Conservation (phyloP, 2,113 vertebrate genomes). For the Toxotes jaculatrix region DNA sequence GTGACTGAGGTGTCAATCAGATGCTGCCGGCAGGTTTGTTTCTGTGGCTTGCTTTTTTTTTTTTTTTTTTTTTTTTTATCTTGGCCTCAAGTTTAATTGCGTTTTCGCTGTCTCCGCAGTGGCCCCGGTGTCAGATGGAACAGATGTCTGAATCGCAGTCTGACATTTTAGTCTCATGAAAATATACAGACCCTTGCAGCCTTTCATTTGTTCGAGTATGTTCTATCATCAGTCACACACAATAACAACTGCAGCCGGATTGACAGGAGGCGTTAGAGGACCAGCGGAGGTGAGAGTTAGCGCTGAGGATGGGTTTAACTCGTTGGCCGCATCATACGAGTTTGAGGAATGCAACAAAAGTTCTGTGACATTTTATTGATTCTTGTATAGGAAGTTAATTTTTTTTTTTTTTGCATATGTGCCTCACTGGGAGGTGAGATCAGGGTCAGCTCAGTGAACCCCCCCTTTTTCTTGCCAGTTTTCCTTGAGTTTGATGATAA, state of each 20-base stretch:
- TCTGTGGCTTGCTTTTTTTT: background rate
- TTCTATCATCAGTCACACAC: conserved; percentile 43
- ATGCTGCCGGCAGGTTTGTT: conserved; percentile 30
- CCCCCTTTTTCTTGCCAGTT: background rate
- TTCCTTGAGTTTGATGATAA: conserved; percentile 12
- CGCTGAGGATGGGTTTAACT: conserved; percentile 2
- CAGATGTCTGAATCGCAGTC: conserved; percentile 66
- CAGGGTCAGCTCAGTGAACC: background rate
- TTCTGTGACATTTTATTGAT: conserved; percentile 27
- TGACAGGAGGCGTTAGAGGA: conserved; percentile 25
- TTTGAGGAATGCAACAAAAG: background rate
- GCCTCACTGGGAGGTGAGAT: background rate
- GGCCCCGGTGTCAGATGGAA: conserved; percentile 66
- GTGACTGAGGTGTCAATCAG: conserved; percentile 60
- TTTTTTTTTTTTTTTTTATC: conserved; percentile 33
- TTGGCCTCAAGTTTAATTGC: conserved; percentile 70
- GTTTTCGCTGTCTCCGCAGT: conserved; percentile 43
- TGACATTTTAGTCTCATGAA: conserved; percentile 76
- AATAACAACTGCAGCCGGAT: conserved; percentile 20
- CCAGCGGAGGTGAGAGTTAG: conserved; percentile 11
- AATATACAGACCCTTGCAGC: conserved; percentile 53
- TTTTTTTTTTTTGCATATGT: background rate
- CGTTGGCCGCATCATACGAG: too few species aligned
- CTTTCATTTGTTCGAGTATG: conserved; percentile 46
- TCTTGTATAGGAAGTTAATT: background rate